Evolutionary conservation across 2,888 invertebrate genomes (phyloP).

Genomic region (Drymonia ruficornis): DNA sequence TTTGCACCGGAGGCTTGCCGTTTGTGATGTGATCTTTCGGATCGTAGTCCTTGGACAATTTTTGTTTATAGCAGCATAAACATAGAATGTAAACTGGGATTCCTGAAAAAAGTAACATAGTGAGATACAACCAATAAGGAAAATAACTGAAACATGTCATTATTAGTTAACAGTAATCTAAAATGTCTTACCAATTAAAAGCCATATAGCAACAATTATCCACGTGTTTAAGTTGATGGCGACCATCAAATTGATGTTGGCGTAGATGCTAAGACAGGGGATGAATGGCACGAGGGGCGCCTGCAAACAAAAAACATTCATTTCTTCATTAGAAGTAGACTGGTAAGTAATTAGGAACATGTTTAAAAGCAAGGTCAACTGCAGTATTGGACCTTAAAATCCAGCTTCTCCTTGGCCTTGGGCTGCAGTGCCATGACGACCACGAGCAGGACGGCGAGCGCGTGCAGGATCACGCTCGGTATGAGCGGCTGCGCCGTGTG

Average conservation of each 20-base stretch:
- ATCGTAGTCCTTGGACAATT: background rate
- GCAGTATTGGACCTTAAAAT: constrained; percentile 55
- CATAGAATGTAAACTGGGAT: constrained; percentile 70
- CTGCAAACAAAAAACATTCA: constrained; percentile 76
- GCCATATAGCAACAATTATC: constrained; percentile 93
- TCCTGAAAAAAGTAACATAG: constrained; percentile 53
- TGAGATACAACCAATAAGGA: constrained; percentile 5
- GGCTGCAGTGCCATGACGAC: constrained; percentile 69
- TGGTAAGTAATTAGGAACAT: no score
- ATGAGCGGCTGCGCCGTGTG: constrained; percentile 42
- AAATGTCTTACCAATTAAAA: constrained; percentile 87
- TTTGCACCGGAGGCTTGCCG: constrained; percentile 67
- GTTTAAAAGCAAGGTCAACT: no score
- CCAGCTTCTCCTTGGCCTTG: constrained; percentile 49
- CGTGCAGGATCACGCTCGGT: constrained; percentile 51
- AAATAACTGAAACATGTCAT: background rate
- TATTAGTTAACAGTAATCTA: no score
- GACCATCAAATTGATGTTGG: constrained; percentile 94
- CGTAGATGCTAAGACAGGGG: constrained; percentile 91
- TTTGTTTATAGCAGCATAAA: constrained; percentile 59
- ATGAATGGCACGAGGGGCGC: constrained; percentile 93
- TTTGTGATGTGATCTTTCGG: constrained; percentile 38
- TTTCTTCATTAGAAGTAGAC: no score
- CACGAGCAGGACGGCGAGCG: constrained; percentile 48
- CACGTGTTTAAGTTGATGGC: constrained; percentile 91